Conservation (phyloP, 2,113 vertebrate genomes). For the Siniperca chuatsi region DNA sequence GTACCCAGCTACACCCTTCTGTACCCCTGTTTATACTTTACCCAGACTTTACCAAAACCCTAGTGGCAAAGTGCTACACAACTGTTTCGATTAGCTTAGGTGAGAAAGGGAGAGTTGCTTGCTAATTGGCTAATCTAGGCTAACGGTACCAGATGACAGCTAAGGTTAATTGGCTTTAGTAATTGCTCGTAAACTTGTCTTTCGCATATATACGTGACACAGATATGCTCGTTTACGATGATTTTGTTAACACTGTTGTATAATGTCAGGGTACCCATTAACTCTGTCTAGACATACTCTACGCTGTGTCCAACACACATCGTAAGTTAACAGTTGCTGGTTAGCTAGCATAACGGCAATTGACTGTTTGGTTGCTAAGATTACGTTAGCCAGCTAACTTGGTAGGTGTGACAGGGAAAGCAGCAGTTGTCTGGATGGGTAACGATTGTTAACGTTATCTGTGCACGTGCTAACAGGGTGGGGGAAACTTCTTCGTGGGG, state of each 20-base stretch:
- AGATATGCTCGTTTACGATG: neutral
- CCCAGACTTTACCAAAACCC: conserved; percentile 47
- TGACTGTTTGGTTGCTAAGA: conserved; percentile 1
- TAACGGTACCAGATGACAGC: conserved; percentile 23
- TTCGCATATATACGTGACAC: neutral
- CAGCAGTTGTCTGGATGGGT: conserved; percentile 7
- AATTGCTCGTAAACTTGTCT: neutral
- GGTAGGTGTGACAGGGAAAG: conserved; percentile 43
- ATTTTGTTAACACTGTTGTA: neutral
- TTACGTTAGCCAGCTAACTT: conserved; percentile 1
- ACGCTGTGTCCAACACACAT: neutral
- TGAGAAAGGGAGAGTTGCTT: conserved; percentile 29
- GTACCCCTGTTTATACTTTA: conserved; percentile 35
- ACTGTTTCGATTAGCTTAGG: conserved; percentile 49
- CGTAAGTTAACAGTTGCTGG: neutral
- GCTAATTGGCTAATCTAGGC: neutral
- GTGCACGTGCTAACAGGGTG: conserved; percentile 37
- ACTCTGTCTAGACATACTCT: neutral
- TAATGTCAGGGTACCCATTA: neutral
- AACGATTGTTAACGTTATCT: conserved; percentile 47
- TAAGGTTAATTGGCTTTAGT: neutral
- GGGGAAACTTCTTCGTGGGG: conserved; percentile 10
- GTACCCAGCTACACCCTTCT: neutral
- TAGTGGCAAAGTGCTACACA: conserved; percentile 53
- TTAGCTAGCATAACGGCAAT: neutral